Evolutionary conservation across 1,140 invertebrate species (phyloP), one percentile per base, ranked within the genome.

Genomic region (Chymomyza costata): DNA sequence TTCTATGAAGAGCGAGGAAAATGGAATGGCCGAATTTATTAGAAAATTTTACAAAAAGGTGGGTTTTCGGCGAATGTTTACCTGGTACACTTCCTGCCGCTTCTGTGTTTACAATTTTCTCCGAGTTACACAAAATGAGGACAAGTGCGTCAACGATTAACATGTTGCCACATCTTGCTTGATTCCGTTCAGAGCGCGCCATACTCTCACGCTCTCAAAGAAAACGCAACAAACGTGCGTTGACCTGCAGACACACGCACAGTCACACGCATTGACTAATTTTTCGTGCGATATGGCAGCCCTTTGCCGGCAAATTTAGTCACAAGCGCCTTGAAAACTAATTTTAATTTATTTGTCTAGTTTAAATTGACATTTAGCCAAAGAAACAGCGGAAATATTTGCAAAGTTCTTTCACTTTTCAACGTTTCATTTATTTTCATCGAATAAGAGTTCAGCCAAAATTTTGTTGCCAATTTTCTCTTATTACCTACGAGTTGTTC

Each of bases 341-440:
- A 56, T 65, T 50, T 54, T 21, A 62, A 51, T 65, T 45, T 35
- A 57, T 31, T 65, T 38, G 11, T 25, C 41, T 16, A 30, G 2
- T 34, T 11, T 2, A 50, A 63, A 55, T 63, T 76, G 53, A 76
- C 62, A 76, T 76, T 78, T 78, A 52, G 70, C 56, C 71, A 78
- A 67, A 34, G 8, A n/a, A 40, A 21, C 21, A 32, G 3, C 13
- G n/a, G 15, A 32, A 34, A 54, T 48, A 31, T 6, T 16, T 28
- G 21, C 7, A 54, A 37, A 50, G 46, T 62, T 56, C 15, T 57
- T 62, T 58, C 48, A 51, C 43, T 62, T 62, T 38, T 51, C n/a
- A n/a, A 2, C 1, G 25, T 31, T 37, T 55, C n/a, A n/a, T n/a
- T n/a, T n/a, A n/a, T n/a, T n/a, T n/a, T n/a, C n/a, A n/a, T n/a